A percentile compares a stretch with the other conserved stretches of the same genome.
Conservation (phyloP, 2,797 vertebrate genomes). For the Natrix natrix region DNA sequence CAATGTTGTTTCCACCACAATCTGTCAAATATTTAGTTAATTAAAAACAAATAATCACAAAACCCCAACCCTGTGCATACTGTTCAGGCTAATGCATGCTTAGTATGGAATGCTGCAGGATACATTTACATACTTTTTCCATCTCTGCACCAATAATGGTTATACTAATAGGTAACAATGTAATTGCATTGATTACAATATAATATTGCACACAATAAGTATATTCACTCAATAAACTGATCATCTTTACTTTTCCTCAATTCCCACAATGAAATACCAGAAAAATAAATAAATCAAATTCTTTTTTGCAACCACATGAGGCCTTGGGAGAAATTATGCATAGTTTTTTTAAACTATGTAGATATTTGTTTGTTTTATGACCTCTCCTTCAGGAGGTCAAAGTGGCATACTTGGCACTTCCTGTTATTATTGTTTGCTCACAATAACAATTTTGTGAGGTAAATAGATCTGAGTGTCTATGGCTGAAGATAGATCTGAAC, state of each 20-base stretch:
- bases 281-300: neutral
- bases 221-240: neutral
- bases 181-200: neutral
- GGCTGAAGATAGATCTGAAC: neutral
- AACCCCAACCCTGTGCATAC: neutral
- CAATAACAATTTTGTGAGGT: neutral
- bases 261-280: neutral
- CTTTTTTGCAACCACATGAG: neutral
- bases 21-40: slow-evolving; percentile 60
- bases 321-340: neutral
- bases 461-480: neutral
- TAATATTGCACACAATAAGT: neutral
- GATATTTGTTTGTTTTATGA: neutral
- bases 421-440: neutral
- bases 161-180: neutral
- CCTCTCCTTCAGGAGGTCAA: neutral
- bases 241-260: neutral
- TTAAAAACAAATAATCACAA: slow-evolving; percentile 39
- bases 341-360: neutral
- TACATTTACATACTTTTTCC: neutral
- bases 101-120: neutral
- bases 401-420: neutral
- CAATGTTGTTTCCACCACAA: slow-evolving; percentile 59
- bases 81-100: neutral
- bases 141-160: neutral